Evolutionary conservation across 2,888 invertebrate genomes (phyloP).

Genomic region (Trachelus troglodyta): DNA sequence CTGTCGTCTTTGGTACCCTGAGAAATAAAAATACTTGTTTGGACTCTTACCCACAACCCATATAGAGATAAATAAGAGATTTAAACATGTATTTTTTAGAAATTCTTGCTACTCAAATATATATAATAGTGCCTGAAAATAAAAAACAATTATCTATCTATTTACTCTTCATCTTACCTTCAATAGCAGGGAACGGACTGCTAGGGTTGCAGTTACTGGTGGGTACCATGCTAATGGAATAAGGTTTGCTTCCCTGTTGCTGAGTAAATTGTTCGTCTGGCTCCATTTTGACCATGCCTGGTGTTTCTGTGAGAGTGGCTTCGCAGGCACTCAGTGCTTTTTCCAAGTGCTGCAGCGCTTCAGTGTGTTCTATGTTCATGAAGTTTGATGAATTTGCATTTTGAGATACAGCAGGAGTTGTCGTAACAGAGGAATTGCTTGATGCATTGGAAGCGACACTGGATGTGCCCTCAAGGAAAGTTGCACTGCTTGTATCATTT

Average conservation of each 20-base stretch:
- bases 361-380: slow-evolving; percentile 61
- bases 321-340: slow-evolving; percentile 62
- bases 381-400: slow-evolving; percentile 54
- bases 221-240: slow-evolving; percentile 61
- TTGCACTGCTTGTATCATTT: slow-evolving; percentile 39
- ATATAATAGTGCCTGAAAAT: slow-evolving; percentile 1
- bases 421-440: slow-evolving; percentile 33
- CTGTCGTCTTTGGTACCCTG: slow-evolving; percentile 64
- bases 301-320: slow-evolving; percentile 61
- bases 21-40: slow-evolving; percentile 2
- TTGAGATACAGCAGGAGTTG: slow-evolving; percentile 30
- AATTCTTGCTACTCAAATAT: slow-evolving; percentile 10
- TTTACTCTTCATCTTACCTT: slow-evolving; percentile 49
- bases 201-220: slow-evolving; percentile 56
- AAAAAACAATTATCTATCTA: slow-evolving; percentile 3
- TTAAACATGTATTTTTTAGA: slow-evolving; percentile 4
- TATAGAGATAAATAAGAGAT: background rate
- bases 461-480: slow-evolving; percentile 32
- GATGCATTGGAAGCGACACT: slow-evolving; percentile 37
- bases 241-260: slow-evolving; percentile 59
- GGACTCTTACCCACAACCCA: background rate
- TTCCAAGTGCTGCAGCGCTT: slow-evolving; percentile 62
- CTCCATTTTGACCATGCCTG: slow-evolving; percentile 63
- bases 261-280: slow-evolving; percentile 61
- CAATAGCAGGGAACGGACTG: slow-evolving; percentile 62